Evolutionary conservation across 1,140 invertebrate species (phyloP).

Genomic region (Scaptomyza pallida): DNA sequence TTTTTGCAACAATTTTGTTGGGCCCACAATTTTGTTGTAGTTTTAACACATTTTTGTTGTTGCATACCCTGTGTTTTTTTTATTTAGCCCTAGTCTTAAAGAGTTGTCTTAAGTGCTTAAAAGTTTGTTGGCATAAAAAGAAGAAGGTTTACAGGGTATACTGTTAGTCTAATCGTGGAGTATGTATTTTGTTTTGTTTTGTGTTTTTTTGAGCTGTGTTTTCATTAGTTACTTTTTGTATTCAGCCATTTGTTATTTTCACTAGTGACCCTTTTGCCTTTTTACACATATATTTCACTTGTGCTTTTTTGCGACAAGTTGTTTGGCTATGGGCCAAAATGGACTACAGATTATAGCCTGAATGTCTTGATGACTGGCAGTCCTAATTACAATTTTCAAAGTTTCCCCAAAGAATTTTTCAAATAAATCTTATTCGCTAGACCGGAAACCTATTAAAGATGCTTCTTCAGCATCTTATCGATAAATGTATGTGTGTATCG

Average conservation of each 20-base stretch:
- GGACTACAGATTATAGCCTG: neutral
- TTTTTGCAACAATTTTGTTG: conserved; percentile 17
- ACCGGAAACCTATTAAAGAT: neutral
- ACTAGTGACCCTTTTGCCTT: conserved; percentile 29
- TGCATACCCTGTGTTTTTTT: conserved; percentile 10
- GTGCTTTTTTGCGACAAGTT: conserved; percentile 36
- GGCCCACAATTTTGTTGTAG: conserved; percentile 21
- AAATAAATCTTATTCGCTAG: neutral
- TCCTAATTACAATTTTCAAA: conserved; percentile 25
- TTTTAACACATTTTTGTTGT: conserved; percentile 2
- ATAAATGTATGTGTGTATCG: neutral
- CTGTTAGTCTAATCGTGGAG: neutral
- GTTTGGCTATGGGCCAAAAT: conserved; percentile 25
- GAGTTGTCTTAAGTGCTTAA: too few species aligned
- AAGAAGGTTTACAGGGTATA: conserved; percentile 16
- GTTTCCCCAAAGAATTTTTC: neutral
- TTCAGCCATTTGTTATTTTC: conserved; percentile 46
- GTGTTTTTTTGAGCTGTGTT: conserved; percentile 11
- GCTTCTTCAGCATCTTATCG: neutral
- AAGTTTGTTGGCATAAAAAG: too few species aligned
- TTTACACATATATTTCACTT: conserved; percentile 25
- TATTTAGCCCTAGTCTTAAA: too few species aligned
- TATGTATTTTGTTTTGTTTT: neutral
- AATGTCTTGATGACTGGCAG: conserved; percentile 7
- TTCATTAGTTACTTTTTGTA: conserved; percentile 38